phyloP scores from a whole-genome alignment of 1,140 invertebrate genomes.

The Eubasilissa regina region DNA sequence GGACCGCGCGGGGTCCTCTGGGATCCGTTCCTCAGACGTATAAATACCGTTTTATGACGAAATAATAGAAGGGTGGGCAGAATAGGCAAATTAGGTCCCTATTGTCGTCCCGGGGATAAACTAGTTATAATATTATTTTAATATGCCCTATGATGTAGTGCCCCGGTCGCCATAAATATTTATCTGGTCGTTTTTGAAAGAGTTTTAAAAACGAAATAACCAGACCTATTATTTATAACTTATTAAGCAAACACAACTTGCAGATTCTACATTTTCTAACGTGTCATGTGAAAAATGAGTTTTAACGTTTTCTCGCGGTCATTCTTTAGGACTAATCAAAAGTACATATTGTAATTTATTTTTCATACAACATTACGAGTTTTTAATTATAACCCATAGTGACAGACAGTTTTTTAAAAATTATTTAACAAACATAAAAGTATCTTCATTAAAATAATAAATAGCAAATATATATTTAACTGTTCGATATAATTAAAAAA shows the following conservation, averaged over 20 bases:
- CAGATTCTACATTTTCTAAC: constrained; percentile 23
- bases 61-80: constrained; percentile 57
- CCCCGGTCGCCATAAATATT: constrained; percentile 60
- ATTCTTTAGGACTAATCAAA: not conserved
- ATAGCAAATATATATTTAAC: no score
- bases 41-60: constrained; percentile 59
- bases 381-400: constrained; percentile 16
- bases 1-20: not conserved
- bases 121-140: constrained; percentile 61
- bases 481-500: no score
- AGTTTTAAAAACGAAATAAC: constrained; percentile 40
- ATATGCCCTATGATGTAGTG: constrained; percentile 53
- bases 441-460: no score
- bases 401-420: no score
- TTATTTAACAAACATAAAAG: no score
- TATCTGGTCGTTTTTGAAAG: constrained; percentile 49
- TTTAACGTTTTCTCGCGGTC: constrained; percentile 30
- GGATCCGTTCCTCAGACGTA: not conserved
- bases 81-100: constrained; percentile 60
- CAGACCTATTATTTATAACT: constrained; percentile 42
- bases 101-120: constrained; percentile 57
- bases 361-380: constrained; percentile 25
- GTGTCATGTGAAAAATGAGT: constrained; percentile 38
- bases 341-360: constrained; percentile 10
- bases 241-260: constrained; percentile 29